phyloP scores from a whole-genome alignment of 64 coral and sea anemone genomes.

The Pachyseris speciosa region DNA sequence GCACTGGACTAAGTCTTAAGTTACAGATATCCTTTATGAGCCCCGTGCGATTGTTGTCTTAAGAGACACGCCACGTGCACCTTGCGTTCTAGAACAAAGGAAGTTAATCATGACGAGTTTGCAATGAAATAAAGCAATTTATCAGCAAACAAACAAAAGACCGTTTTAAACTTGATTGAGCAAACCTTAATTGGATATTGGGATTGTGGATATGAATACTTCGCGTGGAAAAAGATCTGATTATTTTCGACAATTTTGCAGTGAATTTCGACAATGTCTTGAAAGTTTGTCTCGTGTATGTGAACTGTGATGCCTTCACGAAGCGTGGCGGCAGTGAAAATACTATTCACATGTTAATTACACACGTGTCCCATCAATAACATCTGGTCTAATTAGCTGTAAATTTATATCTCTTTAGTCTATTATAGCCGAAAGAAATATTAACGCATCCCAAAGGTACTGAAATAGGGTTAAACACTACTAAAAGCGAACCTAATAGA shows the following conservation, averaged over 20 bases:
- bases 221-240: no score
- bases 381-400: conserved; percentile 17
- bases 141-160: conserved; percentile 20
- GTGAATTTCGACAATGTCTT: background rate
- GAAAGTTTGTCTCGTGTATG: background rate
- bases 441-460: background rate
- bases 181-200: background rate
- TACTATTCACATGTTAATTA: conserved; percentile 48
- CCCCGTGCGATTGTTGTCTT: conserved; percentile 18
- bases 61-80: conserved; percentile 1
- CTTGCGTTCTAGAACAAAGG: conserved; percentile 12
- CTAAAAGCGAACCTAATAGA: no score
- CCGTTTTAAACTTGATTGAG: background rate
- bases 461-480: no score
- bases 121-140: conserved; percentile 23
- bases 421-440: background rate
- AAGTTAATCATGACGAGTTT: conserved; percentile 3
- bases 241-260: background rate
- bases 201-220: background rate
- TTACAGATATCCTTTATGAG: conserved; percentile 6
- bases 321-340: background rate
- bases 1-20: background rate
- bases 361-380: conserved; percentile 25
- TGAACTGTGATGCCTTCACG: background rate
- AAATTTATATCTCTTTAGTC: conserved; percentile 13